Evolutionary conservation across 2,888 invertebrate genomes (phyloP), one percentile per base, ranked within the genome.

Genomic region (Nowickia ferox): DNA sequence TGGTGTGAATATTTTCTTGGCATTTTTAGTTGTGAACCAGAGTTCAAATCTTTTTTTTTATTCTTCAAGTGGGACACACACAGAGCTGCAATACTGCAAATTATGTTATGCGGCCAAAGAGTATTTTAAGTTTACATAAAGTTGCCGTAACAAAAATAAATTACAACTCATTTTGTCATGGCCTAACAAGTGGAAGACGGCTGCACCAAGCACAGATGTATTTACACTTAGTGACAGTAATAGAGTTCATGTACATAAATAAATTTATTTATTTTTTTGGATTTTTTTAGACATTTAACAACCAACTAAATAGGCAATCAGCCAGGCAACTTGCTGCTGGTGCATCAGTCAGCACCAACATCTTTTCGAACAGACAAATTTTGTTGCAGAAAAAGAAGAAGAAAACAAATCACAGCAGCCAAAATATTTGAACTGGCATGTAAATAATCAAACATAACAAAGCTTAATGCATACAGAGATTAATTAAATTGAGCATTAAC

Each of bases 351-450:
- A 61, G 30, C 59, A 40, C 3, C 40, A 15, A 44, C 11, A 9
- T 66, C 2, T 11, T 13, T 40, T 13, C 53, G n/a, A 17, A 40
- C 4, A 71, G 55, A 40, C 72, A 30, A 6, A 30, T 30, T 30
- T 30, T 30, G 30, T 30, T 30, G 30, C 0, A 30, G 30, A 6
- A 30, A 30, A 6, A 30, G 30, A 4, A 6, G n/a, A n/a, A n/a
- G n/a, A 30, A 30, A 30, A 30, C 0, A 30, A 5, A 30, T 30
- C 5, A 30, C 30, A 30, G 30, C 30, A 30, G 30, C 30, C 30
- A 83, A 83, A 66, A 38, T 66, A 59, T 72, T 77, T 77, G 77
- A 59, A 44, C 51, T 19, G 19, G 46, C 53, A 40, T 46, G 68
- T 82, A 66, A 30, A 68, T 53, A 69, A 74, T 66, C 66, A 19